These are phyloP conservation scores for Acridotheres tristis DNA, from an alignment of 2,797 vertebrate species.

Conservation along the genomic window DNA sequence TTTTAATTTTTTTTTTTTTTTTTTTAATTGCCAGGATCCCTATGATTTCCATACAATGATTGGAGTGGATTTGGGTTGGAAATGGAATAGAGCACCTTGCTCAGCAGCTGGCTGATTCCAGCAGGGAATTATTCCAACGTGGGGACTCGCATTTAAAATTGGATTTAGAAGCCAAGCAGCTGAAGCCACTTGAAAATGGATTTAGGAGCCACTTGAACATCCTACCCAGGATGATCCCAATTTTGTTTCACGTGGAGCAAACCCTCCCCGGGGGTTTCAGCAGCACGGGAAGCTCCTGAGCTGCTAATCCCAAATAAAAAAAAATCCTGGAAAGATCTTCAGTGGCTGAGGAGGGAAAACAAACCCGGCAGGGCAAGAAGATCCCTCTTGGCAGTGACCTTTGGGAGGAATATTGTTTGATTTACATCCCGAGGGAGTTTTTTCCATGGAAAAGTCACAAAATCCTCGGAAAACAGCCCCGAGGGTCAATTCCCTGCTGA, in stretches of 20 bases:
- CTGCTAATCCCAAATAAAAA: not conserved
- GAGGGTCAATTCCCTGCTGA: not conserved
- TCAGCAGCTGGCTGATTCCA: not conserved
- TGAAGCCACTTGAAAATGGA: conserved; percentile 50
- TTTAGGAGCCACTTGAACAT: conserved; percentile 61
- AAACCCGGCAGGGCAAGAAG: not conserved
- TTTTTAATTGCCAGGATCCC: not conserved
- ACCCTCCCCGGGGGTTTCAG: not conserved
- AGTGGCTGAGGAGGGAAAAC: not conserved
- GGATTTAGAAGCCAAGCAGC: conserved; percentile 57
- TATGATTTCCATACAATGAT: not conserved
- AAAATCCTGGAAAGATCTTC: not conserved
- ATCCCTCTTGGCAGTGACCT: not conserved
- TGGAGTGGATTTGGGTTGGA: not conserved
- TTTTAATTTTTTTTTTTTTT: no score
- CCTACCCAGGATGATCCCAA: not conserved
- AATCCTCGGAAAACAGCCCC: fast-evolving
- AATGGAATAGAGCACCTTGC: not conserved
- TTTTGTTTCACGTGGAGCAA: not conserved
- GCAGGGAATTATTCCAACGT: conserved; percentile 25
- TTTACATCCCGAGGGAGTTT: not conserved
- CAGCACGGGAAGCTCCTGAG: not conserved
- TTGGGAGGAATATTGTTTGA: not conserved
- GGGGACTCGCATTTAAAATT: conserved; percentile 18
- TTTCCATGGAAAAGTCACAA: not conserved